Evolutionary conservation across 2,797 vertebrate species (phyloP), one percentile per base, ranked within the genome.

Genomic region (Myotis myotis): DNA sequence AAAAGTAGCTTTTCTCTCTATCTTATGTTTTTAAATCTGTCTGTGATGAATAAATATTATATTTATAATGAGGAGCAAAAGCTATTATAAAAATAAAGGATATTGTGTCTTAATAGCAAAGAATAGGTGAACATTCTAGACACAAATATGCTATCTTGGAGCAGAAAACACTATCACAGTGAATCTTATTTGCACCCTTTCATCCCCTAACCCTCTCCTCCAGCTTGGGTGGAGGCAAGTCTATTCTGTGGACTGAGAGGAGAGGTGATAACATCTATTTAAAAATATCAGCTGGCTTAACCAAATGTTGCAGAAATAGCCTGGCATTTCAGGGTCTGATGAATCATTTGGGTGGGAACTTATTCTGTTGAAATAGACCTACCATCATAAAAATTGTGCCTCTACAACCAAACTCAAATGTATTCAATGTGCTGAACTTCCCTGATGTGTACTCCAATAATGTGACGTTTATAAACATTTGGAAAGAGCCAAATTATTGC

Each of bases 1-100:
- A 22, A 60, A 96, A 7, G 10, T 51, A 23, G 0, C 49, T 83
- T 85, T 83, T 55, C 19, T 68, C n/a, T 88, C 3, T 68, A 38
- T 38, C 36, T 66, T 76, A 2, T 41, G 7, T 47, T 84, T 93
- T 91, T 51, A 53, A 74, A 94, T 53, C 30, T 79, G 94, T 92
- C 60, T 57, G 36, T 0, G 2, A 79, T 79, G 41, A 60, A 28
- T 74, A 89, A 33, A 3, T 33, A 38, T 79, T 80, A 70, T 57
- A 95, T 89, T 89, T 53, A 93, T 23, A 93, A 76, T 68, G 74
- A 88, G 30, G 83, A 85, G 6, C 22, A 81, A 71, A 87, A 64
- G 11, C 23, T 89, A 28, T 86, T 87, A 62, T 76, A 86, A 93
- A 88, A 68, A 80, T 87, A 68, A 93, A 81, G 57, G 78, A 51